Conservation (phyloP, 1,140 invertebrate genomes). For the Mycetomoellerius zeteki region DNA sequence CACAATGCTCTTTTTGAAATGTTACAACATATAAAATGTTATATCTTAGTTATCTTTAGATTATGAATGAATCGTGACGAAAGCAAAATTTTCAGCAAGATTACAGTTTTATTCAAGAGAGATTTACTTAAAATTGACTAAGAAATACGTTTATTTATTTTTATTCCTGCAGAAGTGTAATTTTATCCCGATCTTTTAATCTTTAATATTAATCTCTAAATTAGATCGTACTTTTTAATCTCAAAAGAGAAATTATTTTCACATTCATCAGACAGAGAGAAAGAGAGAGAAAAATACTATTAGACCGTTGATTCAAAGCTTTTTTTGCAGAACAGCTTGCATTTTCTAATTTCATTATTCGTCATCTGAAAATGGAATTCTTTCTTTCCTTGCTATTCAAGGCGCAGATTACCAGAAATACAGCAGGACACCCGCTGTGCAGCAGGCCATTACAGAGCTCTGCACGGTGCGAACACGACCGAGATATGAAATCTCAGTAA, state of each 20-base stretch:
- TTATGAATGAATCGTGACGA: background rate
- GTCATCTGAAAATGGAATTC: constrained; percentile 63
- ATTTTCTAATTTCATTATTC: constrained; percentile 62
- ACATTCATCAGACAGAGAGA: background rate
- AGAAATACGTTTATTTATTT: constrained; percentile 13
- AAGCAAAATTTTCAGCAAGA: background rate
- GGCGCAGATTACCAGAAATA: constrained; percentile 54
- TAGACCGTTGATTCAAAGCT: constrained; percentile 29
- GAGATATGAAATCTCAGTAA: constrained; percentile 63
- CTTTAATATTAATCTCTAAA: constrained; percentile 36
- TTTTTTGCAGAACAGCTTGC: constrained; percentile 20
- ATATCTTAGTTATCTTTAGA: background rate
- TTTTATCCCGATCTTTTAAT: background rate
- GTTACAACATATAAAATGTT: background rate
- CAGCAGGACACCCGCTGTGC: constrained; percentile 24
- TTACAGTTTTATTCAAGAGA: background rate
- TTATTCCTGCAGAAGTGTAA: background rate
- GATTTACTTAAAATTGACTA: constrained; percentile 15
- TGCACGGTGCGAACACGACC: constrained; percentile 21
- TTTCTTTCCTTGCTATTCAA: constrained; percentile 50
- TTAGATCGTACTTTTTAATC: constrained; percentile 40
- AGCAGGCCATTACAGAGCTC: constrained; percentile 35
- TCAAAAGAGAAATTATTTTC: constrained; percentile 34
- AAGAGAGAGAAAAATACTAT: constrained; percentile 35
- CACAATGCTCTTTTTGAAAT: background rate